A percentile compares a stretch with the other conserved stretches of the same genome.
These are phyloP conservation scores for Stenolophus ochropezus DNA, from an alignment of 2,888 invertebrate species.

Conservation along the genomic window DNA sequence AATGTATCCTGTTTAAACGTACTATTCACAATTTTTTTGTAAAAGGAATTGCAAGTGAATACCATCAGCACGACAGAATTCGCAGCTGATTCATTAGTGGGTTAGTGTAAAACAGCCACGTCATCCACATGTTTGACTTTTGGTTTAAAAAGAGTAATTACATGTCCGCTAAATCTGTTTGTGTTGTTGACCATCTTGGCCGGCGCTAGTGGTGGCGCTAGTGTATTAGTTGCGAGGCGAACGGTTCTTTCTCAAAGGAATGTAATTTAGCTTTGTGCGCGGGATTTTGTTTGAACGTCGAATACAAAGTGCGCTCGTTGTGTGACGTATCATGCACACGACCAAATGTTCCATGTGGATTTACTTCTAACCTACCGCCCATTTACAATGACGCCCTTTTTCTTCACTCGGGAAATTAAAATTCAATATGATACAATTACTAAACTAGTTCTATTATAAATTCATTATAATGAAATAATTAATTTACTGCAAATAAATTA, in stretches of 20 bases:
- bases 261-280: constrained; percentile 36
- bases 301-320: constrained; percentile 32
- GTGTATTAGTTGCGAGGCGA: constrained; percentile 20
- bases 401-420: constrained; percentile 26
- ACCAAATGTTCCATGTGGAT: constrained; percentile 36
- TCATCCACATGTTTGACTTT: neutral
- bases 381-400: neutral
- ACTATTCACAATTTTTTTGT: too few species aligned
- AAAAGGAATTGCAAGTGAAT: too few species aligned
- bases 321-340: constrained; percentile 9
- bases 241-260: constrained; percentile 34
- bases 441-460: neutral
- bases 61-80: too few species aligned
- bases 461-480: neutral
- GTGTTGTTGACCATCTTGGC: constrained; percentile 30
- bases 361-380: constrained; percentile 11
- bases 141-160: constrained; percentile 14
- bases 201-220: neutral
- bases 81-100: neutral
- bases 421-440: constrained; percentile 15
- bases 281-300: constrained; percentile 37
- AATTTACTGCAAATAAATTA: too few species aligned
- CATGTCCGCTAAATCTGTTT: constrained; percentile 4
- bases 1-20: too few species aligned
- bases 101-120: neutral